Percentiles rank a stretch among this genome's conserved stretches.
These are phyloP conservation scores for Atractosteus spatula DNA, from an alignment of 2,113 vertebrate species.

Conservation along the genomic window DNA sequence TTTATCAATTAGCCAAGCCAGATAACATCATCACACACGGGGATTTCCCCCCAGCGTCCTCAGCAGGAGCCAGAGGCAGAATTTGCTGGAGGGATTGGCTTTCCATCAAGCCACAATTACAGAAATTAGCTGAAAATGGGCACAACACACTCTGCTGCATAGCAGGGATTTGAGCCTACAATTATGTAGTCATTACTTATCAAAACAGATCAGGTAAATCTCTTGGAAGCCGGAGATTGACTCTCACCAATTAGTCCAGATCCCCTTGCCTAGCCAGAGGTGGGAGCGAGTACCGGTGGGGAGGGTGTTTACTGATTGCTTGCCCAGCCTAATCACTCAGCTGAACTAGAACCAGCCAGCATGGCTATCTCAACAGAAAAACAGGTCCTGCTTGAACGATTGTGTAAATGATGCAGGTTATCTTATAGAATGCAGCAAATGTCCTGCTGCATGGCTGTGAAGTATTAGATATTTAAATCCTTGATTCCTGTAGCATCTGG, in stretches of 20 bases:
- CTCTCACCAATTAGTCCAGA: slow-evolving; percentile 66
- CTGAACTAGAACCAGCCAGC: slow-evolving; percentile 17
- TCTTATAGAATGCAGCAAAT: no score
- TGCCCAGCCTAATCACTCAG: slow-evolving; percentile 25
- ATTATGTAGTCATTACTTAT: slow-evolving; percentile 62
- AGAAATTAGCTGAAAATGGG: slow-evolving; percentile 24
- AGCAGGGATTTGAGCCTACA: slow-evolving; percentile 62
- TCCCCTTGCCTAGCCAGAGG: slow-evolving; percentile 49
- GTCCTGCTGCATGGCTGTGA: no score
- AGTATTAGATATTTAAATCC: no score
- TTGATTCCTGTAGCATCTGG: no score
- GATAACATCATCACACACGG: slow-evolving; percentile 44
- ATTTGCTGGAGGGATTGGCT: slow-evolving; percentile 44
- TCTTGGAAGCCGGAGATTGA: slow-evolving; percentile 50
- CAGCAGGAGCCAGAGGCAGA: slow-evolving; percentile 16
- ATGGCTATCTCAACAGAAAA: not conserved
- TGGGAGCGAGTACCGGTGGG: slow-evolving; percentile 34
- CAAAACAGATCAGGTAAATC: slow-evolving; percentile 68
- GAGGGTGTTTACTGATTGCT: slow-evolving; percentile 48
- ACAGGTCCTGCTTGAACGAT: not conserved
- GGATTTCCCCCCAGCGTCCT: slow-evolving; percentile 34
- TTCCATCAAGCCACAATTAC: slow-evolving; percentile 30
- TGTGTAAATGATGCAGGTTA: no score
- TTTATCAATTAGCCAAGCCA: slow-evolving; percentile 38
- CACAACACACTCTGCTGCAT: slow-evolving; percentile 21